A percentile compares a stretch with the other conserved stretches of the same genome.
Evolutionary conservation across 1,140 invertebrate genomes (phyloP).

Genomic region (Drosophila setifemur): DNA sequence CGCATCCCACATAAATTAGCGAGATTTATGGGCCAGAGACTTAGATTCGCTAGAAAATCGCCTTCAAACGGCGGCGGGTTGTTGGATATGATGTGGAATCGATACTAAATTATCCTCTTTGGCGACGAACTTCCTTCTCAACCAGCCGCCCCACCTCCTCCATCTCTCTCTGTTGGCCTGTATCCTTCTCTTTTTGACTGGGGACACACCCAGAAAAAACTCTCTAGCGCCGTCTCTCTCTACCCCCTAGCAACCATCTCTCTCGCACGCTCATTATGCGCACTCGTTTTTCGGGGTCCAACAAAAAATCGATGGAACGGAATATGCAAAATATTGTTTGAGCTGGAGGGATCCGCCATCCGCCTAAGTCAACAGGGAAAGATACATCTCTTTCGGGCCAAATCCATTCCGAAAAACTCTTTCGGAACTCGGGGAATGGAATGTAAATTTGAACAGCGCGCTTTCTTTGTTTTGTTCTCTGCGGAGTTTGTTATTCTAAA

Average conservation of each 20-base stretch:
- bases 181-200: not conserved
- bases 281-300: slow-evolving; percentile 67
- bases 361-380: slow-evolving; percentile 66
- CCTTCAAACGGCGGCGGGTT: slow-evolving; percentile 26
- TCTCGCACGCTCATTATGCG: slow-evolving; percentile 69
- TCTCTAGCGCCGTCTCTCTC: slow-evolving; percentile 10
- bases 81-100: slow-evolving; percentile 69
- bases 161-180: not conserved
- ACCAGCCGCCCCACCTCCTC: not conserved
- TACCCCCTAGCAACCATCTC: slow-evolving; percentile 12
- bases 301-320: slow-evolving; percentile 74
- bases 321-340: slow-evolving; percentile 76
- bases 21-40: slow-evolving; percentile 67
- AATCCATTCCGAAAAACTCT: slow-evolving; percentile 41
- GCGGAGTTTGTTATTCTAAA: slow-evolving; percentile 28
- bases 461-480: slow-evolving; percentile 50
- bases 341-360: slow-evolving; percentile 22
- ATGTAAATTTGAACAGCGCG: slow-evolving; percentile 66
- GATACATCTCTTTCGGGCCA: slow-evolving; percentile 11
- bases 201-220: slow-evolving; percentile 50
- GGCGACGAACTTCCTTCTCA: slow-evolving; percentile 67
- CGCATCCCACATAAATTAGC: slow-evolving; percentile 74
- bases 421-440: slow-evolving; percentile 39
- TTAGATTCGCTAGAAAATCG: slow-evolving; percentile 71
- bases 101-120: slow-evolving; percentile 77